These are phyloP conservation scores for Scolopax rusticola DNA, from an alignment of 2,797 vertebrate species.

Conservation along the genomic window DNA sequence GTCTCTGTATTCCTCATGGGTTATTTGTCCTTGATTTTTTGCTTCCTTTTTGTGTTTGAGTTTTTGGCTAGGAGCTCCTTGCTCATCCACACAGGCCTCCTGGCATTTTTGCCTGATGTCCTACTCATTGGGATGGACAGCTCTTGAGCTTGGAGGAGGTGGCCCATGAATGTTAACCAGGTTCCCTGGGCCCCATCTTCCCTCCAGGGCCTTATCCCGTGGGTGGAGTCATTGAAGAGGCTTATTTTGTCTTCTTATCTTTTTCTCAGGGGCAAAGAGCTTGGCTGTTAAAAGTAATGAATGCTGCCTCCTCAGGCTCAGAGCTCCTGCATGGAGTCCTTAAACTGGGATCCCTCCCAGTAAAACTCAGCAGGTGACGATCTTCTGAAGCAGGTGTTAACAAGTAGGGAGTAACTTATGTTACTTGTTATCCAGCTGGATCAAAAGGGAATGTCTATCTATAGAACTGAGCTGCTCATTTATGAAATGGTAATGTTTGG, in stretches of 20 bases:
- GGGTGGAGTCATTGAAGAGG: not conserved
- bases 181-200: not conserved
- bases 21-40: not conserved
- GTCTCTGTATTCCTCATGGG: not conserved
- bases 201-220: not conserved
- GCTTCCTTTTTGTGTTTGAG: not conserved
- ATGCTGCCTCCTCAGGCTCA: not conserved
- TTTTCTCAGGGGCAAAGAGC: not conserved
- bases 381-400: constrained; percentile 15
- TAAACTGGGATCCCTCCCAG: not conserved
- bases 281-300: not conserved
- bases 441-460: not conserved
- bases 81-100: not conserved
- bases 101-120: not conserved
- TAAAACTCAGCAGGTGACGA: not conserved
- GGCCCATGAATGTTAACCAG: not conserved
- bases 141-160: not conserved
- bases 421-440: not conserved
- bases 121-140: not conserved
- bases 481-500: not conserved
- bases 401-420: not conserved
- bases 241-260: not conserved
- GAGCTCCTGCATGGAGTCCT: not conserved
- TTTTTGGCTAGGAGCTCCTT: not conserved
- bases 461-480: not conserved